Base-by-base conservation (phyloP, 2,113 vertebrate species). In the Cynocephalus volans region DNA sequence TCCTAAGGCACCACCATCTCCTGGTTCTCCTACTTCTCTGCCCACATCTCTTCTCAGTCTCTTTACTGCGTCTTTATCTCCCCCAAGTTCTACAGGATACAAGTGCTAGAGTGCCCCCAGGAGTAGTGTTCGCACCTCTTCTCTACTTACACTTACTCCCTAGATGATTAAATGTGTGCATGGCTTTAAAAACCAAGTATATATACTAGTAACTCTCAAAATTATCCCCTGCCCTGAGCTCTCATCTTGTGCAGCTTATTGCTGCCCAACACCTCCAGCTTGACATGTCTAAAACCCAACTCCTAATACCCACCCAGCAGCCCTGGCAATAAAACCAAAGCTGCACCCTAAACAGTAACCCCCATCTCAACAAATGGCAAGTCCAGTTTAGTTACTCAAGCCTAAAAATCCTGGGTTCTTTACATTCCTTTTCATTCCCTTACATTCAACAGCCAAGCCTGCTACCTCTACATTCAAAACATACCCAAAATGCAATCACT, bases 171-270 rank as follows among this genome's bases (percentile, higher is more conserved):
- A n/a, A 18, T 36, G 33, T 12, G 6, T 17, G 18, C 58, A n/a
- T 8, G 4, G 58, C 21, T 56, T 69, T 12, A 41, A 52, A 60
- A 67, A 31, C 21, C 14, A 36, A 0, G 1, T 13, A 50, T 8
- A 26, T 3, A 90, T 21, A 60, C 9, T 23, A n/a, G 4, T 8
- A 75, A 19, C 52, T 86, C 58, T 70, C 24, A 9, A 92, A 48
- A 58, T 24, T 6, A 60, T 11, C 50, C 31, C 70, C 54, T 28
- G 72, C 41, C 48, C 52, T 15, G 5, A n/a, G 13, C 21, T n/a
- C 11, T 12, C 13, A 58, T 28, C 88, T 6, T 8, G 0, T 0
- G 7, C 1, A 45, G 15, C 15, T 23, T 28, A 36, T 2, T 31
- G 23, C 48, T 36, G 62, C 33, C 50, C 33, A 67, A n/a, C 14